Base-by-base conservation (phyloP, 1,140 invertebrate genomes). In the Micrasema minimum region DNA sequence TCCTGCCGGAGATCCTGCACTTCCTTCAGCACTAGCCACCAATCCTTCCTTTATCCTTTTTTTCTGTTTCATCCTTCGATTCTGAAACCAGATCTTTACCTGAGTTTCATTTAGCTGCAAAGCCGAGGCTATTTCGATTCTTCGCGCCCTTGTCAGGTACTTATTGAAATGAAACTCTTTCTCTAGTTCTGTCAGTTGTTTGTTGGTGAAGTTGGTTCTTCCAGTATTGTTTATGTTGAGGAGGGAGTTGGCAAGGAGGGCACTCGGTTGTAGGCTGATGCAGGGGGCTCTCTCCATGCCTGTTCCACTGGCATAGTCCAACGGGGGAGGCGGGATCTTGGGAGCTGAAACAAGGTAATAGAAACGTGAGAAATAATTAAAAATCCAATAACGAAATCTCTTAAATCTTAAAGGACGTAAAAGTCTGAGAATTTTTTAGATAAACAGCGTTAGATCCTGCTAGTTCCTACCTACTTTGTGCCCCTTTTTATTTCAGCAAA, bases 81-180 rank as follows among this genome's bases (percentile, higher is more conserved):
- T 96, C 78, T 96, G 95, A 79, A 96, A 96, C 95, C 94, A 96
- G 61, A 94, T 94, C 80, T 94, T 94, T 10, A 93, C 92, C 89
- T 95, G 87, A 0, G 97, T 99, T 80, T 99, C 98, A 81, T 99
- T 99, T 3, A 99, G 89, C 79, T 97, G 94, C 14, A 99, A 84
- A 1, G 95, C 92, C 0, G 95, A 94, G 0, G 98, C 98, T 74
- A 99, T 99, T 84, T 99, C 98, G 77, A 99, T 98, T 74, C 98
- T 88, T 75, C 97, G 85, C 6, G 96, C 97, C 73, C 98, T 86
- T 2, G 97, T 99, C 77, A 99, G 88, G 86, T 99, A 99, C 85
- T 98, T 98, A 85, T 99, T 99, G 83, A 98, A 99, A 83, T 99
- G 97, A 83, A 99, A 99, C 84, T 99, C 97, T 81, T 99, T 99